These are phyloP conservation scores for Caranx ignobilis DNA, from an alignment of 2,113 vertebrate species.

Conservation along the genomic window DNA sequence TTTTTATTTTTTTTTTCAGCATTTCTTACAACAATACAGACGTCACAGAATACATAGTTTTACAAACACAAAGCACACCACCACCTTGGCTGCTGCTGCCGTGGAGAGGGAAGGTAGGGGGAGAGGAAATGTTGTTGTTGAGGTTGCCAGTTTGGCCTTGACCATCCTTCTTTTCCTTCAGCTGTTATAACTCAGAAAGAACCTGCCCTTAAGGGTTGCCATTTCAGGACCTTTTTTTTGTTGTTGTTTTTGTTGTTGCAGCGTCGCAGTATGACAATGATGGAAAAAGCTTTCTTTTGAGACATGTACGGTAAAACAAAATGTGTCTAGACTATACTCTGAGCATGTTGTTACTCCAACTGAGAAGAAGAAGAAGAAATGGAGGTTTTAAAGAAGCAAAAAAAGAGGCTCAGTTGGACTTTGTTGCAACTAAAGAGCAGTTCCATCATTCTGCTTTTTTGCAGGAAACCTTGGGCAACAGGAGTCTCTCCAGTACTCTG, in stretches of 20 bases:
- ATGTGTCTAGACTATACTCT: slow-evolving; percentile 52
- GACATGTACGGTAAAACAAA: slow-evolving; percentile 54
- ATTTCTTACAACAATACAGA: slow-evolving; percentile 88
- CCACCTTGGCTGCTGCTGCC: slow-evolving; percentile 80
- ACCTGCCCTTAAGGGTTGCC: slow-evolving; percentile 57
- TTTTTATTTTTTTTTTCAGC: slow-evolving; percentile 76
- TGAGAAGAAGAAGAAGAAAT: slow-evolving; percentile 47
- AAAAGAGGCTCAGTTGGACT: slow-evolving; percentile 52
- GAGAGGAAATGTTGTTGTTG: slow-evolving; percentile 33
- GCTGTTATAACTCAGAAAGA: slow-evolving; percentile 49
- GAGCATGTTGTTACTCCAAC: slow-evolving; percentile 47
- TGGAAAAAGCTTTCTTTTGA: slow-evolving; percentile 45
- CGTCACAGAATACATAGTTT: slow-evolving; percentile 89
- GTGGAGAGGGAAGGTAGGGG: slow-evolving; percentile 27
- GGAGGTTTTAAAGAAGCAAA: slow-evolving; percentile 27
- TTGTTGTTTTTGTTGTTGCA: slow-evolving; percentile 39
- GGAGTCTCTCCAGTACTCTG: slow-evolving; percentile 76
- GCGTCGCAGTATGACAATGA: slow-evolving; percentile 62
- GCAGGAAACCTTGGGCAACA: slow-evolving; percentile 30
- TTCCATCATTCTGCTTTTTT: slow-evolving; percentile 49
- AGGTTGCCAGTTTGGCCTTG: slow-evolving; percentile 58
- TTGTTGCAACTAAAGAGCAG: slow-evolving; percentile 53
- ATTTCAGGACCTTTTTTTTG: slow-evolving; percentile 34
- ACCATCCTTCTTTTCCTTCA: slow-evolving; percentile 44
- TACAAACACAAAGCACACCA: slow-evolving; percentile 88